Conservation (phyloP, 2,888 invertebrate species). For the Ochropleura plecta region DNA sequence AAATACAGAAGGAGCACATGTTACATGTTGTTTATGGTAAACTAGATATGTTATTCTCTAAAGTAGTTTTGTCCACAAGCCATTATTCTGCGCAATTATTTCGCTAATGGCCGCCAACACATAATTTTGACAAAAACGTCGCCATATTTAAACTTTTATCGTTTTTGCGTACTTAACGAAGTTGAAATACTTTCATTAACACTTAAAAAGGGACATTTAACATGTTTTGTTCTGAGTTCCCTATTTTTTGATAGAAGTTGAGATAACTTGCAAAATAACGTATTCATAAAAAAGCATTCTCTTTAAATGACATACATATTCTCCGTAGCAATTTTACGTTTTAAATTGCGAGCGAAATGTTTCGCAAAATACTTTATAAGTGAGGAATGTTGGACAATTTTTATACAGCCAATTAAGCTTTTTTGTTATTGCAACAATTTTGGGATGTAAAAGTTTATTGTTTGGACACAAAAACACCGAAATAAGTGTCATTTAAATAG, state of each 20-base stretch:
- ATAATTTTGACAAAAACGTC: slow-evolving; percentile 41
- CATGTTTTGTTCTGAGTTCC: not conserved
- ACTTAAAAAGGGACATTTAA: not conserved
- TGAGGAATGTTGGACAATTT: slow-evolving; percentile 53
- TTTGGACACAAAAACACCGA: slow-evolving; percentile 8
- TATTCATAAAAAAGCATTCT: slow-evolving; percentile 49
- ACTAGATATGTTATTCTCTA: slow-evolving; percentile 13
- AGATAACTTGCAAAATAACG: slow-evolving; percentile 46
- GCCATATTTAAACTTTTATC: slow-evolving; percentile 46
- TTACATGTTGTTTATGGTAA: slow-evolving; percentile 24
- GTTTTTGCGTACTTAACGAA: slow-evolving; percentile 49
- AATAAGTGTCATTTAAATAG: slow-evolving; percentile 13
- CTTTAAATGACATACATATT: slow-evolving; percentile 55
- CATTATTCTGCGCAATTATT: slow-evolving; percentile 23
- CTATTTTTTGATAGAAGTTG: slow-evolving; percentile 11
- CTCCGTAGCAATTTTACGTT: slow-evolving; percentile 40
- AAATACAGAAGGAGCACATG: slow-evolving; percentile 14
- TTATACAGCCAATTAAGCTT: slow-evolving; percentile 52
- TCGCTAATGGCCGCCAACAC: slow-evolving; percentile 9
- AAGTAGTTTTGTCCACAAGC: slow-evolving; percentile 10
- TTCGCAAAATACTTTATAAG: slow-evolving; percentile 58
- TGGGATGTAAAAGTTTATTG: slow-evolving; percentile 19
- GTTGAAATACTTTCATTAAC: slow-evolving; percentile 31
- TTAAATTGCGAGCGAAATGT: slow-evolving; percentile 57
- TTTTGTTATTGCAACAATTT: slow-evolving; percentile 47